Conservation (phyloP, 1,140 invertebrate species). For the Drosophila paulistorum region DNA sequence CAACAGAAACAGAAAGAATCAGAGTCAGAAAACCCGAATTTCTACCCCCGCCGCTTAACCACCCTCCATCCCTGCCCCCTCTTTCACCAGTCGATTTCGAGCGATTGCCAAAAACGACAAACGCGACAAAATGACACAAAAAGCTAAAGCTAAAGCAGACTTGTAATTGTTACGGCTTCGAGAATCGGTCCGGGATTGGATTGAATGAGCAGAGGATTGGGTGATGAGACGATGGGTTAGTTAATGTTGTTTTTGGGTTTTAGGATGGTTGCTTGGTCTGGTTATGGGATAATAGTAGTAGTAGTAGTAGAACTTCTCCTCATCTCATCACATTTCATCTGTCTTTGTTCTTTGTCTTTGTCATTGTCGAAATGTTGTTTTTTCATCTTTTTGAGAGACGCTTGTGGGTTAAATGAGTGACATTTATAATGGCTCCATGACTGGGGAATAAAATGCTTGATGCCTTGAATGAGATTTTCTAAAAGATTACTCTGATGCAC, state of each 20-base stretch:
- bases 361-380: background rate
- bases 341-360: conserved; percentile 48
- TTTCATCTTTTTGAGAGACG: conserved; percentile 27
- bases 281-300: conserved; percentile 37
- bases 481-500: conserved; percentile 53
- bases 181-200: conserved; percentile 11
- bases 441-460: conserved; percentile 57
- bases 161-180: conserved; percentile 76
- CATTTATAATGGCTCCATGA: conserved; percentile 58
- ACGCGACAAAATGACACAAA: conserved; percentile 29
- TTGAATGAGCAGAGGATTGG: background rate
- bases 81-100: conserved; percentile 38
- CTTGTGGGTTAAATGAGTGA: conserved; percentile 65
- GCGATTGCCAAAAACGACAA: conserved; percentile 43
- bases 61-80: background rate
- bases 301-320: too few relatives aligned
- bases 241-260: background rate
- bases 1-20: conserved; percentile 46
- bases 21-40: conserved; percentile 54
- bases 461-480: conserved; percentile 37
- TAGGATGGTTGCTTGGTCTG: conserved; percentile 65
- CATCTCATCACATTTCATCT: conserved; percentile 12
- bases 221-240: conserved; percentile 52
- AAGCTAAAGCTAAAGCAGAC: conserved; percentile 51
- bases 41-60: conserved; percentile 15